Conservation (phyloP, 2,113 vertebrate genomes). For the Xenopus laevis region DNA sequence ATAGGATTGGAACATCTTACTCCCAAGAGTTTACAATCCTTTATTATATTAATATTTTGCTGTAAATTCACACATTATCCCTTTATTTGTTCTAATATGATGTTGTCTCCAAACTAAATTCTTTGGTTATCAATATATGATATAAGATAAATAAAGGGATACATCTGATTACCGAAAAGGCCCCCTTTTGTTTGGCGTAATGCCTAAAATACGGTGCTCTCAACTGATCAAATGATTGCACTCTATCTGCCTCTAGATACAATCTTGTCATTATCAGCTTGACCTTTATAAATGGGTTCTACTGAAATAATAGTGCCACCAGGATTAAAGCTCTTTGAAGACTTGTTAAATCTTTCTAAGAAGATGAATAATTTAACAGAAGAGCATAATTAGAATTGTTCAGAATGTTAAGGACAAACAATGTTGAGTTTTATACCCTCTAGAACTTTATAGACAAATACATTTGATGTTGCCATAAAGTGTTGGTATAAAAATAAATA, state of each 20-base stretch:
- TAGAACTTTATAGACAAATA: background rate
- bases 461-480: background rate
- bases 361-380: conserved; percentile 40
- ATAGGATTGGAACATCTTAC: too few relatives aligned
- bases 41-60: too few relatives aligned
- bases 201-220: conserved; percentile 30
- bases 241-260: conserved; percentile 30
- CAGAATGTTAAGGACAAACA: conserved; percentile 9
- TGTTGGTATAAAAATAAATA: background rate
- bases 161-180: too few relatives aligned
- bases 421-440: background rate
- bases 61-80: too few relatives aligned
- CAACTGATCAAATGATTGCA: conserved; percentile 42
- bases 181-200: conserved; percentile 5
- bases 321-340: conserved; percentile 41
- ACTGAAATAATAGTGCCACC: conserved; percentile 31
- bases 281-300: conserved; percentile 37
- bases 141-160: background rate
- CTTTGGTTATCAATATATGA: too few relatives aligned
- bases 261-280: conserved; percentile 32
- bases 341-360: conserved; percentile 34
- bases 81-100: too few relatives aligned
- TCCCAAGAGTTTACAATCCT: too few relatives aligned
- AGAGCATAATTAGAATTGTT: conserved; percentile 26
- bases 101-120: too few relatives aligned